A percentile compares a stretch with the other conserved stretches of the same genome.
Evolutionary conservation across 2,888 invertebrate species (phyloP).

Genomic region (Clanis bilineata): DNA sequence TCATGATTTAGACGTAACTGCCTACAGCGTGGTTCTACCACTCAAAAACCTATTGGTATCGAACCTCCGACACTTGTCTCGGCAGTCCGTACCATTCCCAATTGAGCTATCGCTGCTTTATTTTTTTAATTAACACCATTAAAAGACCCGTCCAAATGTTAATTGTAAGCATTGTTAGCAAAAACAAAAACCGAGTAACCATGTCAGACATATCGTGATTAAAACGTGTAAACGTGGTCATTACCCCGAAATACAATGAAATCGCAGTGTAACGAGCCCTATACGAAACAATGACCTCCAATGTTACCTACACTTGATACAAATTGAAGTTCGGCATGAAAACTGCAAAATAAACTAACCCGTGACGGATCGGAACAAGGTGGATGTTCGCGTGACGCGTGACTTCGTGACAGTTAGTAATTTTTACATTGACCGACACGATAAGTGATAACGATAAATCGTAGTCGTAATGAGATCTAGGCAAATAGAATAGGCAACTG

Average conservation of each 20-base stretch:
- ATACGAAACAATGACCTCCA: neutral
- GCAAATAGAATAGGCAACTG: no score
- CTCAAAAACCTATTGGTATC: no score
- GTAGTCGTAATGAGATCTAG: no score
- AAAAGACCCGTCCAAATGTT: neutral
- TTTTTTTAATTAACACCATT: no score
- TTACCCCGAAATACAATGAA: neutral
- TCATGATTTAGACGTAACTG: no score
- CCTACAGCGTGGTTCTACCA: no score
- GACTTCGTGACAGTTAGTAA: constrained; percentile 35
- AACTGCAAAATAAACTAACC: neutral
- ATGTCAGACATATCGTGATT: neutral
- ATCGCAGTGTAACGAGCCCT: neutral
- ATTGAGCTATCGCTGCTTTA: no score
- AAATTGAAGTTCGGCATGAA: neutral
- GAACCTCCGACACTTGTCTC: no score
- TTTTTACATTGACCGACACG: no score
- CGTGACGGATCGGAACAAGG: constrained; percentile 3
- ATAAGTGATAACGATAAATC: no score
- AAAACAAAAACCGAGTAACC: neutral
- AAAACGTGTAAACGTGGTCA: neutral
- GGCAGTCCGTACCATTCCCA: no score
- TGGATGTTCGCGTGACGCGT: constrained; percentile 33
- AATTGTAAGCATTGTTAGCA: neutral
- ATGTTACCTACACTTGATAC: neutral